Conservation (phyloP, 92 coral and sea anemone genomes). For the Umimayanthus kanabou region DNA sequence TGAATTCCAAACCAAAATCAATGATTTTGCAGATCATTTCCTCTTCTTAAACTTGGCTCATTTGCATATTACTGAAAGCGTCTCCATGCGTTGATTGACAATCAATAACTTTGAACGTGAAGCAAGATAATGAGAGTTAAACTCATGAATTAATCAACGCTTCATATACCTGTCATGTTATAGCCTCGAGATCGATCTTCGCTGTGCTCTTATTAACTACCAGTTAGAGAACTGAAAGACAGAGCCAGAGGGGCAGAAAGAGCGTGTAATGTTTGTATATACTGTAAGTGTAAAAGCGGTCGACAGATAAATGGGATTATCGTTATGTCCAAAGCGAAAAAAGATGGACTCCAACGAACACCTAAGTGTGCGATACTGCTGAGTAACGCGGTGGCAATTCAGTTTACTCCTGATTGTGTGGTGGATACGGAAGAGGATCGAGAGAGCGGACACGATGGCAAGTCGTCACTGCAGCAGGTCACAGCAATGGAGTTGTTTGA, state of each 20-base stretch:
- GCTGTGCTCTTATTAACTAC: slow-evolving; percentile 18
- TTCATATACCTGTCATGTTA: background rate
- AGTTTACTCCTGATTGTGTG: slow-evolving; percentile 62
- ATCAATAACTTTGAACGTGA: slow-evolving; percentile 12
- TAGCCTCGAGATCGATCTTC: background rate
- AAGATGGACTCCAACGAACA: slow-evolving; percentile 48
- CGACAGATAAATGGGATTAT: slow-evolving; percentile 2
- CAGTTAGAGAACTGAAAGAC: slow-evolving; percentile 15
- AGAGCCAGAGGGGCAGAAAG: background rate
- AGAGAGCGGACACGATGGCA: slow-evolving; percentile 30
- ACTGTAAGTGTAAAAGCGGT: background rate
- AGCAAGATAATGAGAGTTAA: slow-evolving; percentile 24
- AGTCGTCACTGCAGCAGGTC: slow-evolving; percentile 42
- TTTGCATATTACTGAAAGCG: slow-evolving; percentile 24
- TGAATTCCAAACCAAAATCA: slow-evolving; percentile 28
- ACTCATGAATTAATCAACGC: slow-evolving; percentile 47
- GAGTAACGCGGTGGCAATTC: slow-evolving; percentile 71
- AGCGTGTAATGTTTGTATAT: slow-evolving; percentile 1
- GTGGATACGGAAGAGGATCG: slow-evolving; percentile 34
- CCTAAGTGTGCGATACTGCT: slow-evolving; percentile 75
- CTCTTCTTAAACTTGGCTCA: slow-evolving; percentile 11
- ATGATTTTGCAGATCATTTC: background rate
- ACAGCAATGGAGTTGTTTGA: slow-evolving; percentile 69
- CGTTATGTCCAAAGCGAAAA: slow-evolving; percentile 28
- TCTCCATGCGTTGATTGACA: slow-evolving; percentile 32